Base-by-base conservation (phyloP, 2,113 vertebrate species). In the Hipposideros armiger region DNA sequence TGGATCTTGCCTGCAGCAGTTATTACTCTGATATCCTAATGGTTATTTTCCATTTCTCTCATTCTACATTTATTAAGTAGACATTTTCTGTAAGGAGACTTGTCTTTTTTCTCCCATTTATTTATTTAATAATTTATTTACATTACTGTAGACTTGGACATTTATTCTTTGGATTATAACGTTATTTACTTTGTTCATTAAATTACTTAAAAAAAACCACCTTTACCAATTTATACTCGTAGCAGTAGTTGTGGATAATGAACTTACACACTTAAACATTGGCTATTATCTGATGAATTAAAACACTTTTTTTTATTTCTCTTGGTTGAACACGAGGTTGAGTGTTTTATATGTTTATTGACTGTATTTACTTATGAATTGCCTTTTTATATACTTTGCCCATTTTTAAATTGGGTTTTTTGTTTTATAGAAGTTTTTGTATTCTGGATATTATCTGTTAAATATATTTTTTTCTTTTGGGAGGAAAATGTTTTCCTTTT, bases 121-220 rank as follows among this genome's bases (percentile, higher is more conserved):
- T 84, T 88, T 74, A 83, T 80, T 70, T 67, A 81, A 81, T 69
- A 77, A 40, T n/a, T 87, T 81, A 62, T 58, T 94, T 69, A 30
- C 17, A 76, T 66, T 5, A 56, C 28, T 76, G 8, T 90, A 62
- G 72, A 70, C 42, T 85, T 42, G 42, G 32, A n/a, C 47, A 42
- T 90, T 78, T 93, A 42, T 40, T 73, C 36, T 82, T 74, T 89
- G 67, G 26, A 76, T 74, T 83, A 72, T 76, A 94, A 58, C 20
- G 15, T 69, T 90, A 20, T 69, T 90, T 83, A 64, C 42, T 50
- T 76, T 74, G 36, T 84, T 84, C 40, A 76, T 54, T 45, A 84
- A 76, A 84, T 85, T 40, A 28, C 76, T 88, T 93, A 13, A 3
- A 40, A 81, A 77, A 94, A 82, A n/a, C 15, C 24, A 50, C 47